Evolutionary conservation across 2,113 vertebrate species (phyloP).

Genomic region (Corynorhinus townsendii): DNA sequence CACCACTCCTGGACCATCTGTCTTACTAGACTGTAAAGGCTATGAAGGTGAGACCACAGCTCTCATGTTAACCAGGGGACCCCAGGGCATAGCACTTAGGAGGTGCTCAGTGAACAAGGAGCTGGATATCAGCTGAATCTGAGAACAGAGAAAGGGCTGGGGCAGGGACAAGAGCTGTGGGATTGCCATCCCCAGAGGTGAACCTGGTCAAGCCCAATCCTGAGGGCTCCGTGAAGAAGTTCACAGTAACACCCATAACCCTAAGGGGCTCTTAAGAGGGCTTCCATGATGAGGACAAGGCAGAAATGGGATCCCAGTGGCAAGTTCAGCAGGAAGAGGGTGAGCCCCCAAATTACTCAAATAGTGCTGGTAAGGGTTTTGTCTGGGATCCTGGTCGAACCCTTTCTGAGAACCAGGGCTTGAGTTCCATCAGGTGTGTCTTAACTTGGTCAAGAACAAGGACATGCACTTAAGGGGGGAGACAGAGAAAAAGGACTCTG

Average conservation of each 20-base stretch:
- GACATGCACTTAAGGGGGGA: too few species aligned
- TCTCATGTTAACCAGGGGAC: not conserved
- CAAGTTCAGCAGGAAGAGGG: not conserved
- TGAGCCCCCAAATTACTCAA: not conserved
- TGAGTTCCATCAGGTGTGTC: not conserved
- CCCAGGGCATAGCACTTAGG: not conserved
- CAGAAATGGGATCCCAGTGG: not conserved
- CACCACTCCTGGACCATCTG: not conserved
- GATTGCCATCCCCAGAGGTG: rapidly evolving
- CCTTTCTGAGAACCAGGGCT: not conserved
- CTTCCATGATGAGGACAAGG: not conserved
- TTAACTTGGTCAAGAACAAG: not conserved
- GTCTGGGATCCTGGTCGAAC: not conserved
- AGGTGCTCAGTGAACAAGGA: not conserved
- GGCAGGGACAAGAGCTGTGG: not conserved
- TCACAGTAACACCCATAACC: too few species aligned
- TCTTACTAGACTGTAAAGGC: not conserved
- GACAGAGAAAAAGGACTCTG: not conserved
- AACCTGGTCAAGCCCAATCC: not conserved
- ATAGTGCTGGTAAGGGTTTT: not conserved
- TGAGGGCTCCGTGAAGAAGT: not conserved
- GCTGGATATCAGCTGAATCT: not conserved
- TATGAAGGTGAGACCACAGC: rapidly evolving
- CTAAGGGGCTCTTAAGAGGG: not conserved
- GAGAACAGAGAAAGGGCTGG: not conserved